Conservation (phyloP, 2,113 vertebrate genomes). For the Anolis carolinensis region DNA sequence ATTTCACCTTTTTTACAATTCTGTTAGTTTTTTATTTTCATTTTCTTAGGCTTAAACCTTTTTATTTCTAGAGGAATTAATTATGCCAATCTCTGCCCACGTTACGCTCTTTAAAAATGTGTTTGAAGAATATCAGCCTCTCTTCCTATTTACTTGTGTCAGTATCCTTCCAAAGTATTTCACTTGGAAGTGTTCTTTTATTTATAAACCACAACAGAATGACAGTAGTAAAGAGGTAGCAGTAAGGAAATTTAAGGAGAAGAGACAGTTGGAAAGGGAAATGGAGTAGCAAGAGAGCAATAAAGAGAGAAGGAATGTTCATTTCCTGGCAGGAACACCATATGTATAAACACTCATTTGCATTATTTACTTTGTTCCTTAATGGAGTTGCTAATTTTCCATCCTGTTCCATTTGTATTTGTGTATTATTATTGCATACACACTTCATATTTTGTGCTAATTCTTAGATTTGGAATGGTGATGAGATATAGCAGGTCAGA, state of each 20-base stretch:
- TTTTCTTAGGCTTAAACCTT: not conserved
- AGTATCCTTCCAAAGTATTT: not conserved
- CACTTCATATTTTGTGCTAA: not conserved
- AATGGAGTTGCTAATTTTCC: not conserved
- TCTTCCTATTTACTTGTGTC: not conserved
- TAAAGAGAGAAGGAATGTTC: not conserved
- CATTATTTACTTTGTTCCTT: not conserved
- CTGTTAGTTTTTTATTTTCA: too few species aligned
- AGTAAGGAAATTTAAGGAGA: not conserved
- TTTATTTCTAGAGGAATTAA: not conserved
- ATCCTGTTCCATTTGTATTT: not conserved
- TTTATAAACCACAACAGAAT: not conserved
- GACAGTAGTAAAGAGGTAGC: not conserved
- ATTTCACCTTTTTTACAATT: not conserved
- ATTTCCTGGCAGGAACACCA: not conserved
- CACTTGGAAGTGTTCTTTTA: not conserved
- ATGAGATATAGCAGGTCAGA: slow-evolving; percentile 11
- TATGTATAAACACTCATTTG: not conserved
- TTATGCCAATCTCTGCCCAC: not conserved
- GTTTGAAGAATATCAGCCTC: not conserved
- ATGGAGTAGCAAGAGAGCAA: not conserved
- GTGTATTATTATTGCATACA: not conserved
- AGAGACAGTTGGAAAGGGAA: not conserved
- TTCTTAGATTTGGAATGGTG: slow-evolving; percentile 7
- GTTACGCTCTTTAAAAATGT: not conserved